Conservation (phyloP, 2,888 invertebrate species). For the Melolontha melolontha region DNA sequence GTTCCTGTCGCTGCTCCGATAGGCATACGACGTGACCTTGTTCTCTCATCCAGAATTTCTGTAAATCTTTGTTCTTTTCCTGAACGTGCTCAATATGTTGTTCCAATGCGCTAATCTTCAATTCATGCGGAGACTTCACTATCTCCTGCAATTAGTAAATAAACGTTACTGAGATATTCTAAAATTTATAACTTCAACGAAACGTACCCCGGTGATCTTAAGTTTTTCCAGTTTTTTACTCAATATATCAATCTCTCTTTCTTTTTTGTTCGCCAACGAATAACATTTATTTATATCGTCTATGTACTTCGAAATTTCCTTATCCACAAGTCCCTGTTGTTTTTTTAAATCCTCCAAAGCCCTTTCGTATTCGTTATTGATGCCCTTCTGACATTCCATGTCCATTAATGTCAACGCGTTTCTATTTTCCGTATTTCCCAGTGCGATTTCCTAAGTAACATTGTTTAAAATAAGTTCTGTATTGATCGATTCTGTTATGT, state of each 20-base stretch:
- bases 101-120: slow-evolving; percentile 75
- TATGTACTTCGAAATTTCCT: slow-evolving; percentile 64
- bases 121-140: slow-evolving; percentile 68
- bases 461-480: not conserved
- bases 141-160: slow-evolving; percentile 7
- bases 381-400: slow-evolving; percentile 67
- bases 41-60: slow-evolving; percentile 82
- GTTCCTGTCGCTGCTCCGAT: slow-evolving; percentile 75
- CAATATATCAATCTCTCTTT: slow-evolving; percentile 67
- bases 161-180: not conserved
- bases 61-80: slow-evolving; percentile 73
- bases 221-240: slow-evolving; percentile 68
- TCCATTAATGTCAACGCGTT: slow-evolving; percentile 71
- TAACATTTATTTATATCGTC: slow-evolving; percentile 66
- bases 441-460: slow-evolving; percentile 64
- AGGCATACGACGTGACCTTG: slow-evolving; percentile 79
- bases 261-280: slow-evolving; percentile 65
- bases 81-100: slow-evolving; percentile 73
- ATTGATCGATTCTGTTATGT: too few species aligned
- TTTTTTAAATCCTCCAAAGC: slow-evolving; percentile 62
- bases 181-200: not conserved
- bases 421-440: slow-evolving; percentile 70
- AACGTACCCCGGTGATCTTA: slow-evolving; percentile 66
- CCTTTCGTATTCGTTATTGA: slow-evolving; percentile 56
- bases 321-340: slow-evolving; percentile 62